Conservation (phyloP, 2,113 vertebrate genomes). For the Muntiacus muntjak region DNA sequence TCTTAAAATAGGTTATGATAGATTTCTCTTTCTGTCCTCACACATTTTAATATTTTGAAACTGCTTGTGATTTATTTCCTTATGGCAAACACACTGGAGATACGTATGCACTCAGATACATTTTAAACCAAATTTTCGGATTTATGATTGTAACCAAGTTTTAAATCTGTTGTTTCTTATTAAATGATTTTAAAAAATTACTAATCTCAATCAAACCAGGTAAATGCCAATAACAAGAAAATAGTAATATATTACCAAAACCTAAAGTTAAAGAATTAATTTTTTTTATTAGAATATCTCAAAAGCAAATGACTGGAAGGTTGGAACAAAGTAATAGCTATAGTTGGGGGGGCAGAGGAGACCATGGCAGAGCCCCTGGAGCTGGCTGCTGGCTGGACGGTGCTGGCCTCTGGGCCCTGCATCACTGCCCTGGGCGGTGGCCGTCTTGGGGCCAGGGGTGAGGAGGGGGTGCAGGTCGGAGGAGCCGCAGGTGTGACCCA, state of each 20-base stretch:
- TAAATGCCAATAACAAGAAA: slow-evolving; percentile 22
- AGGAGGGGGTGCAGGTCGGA: neutral
- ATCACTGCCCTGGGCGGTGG: fast-evolving
- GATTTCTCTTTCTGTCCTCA: neutral
- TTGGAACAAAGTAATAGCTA: neutral
- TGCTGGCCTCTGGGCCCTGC: neutral
- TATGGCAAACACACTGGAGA: neutral
- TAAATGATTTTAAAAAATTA: neutral
- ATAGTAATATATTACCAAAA: slow-evolving; percentile 33
- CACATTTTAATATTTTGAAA: neutral
- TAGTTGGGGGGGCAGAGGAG: neutral
- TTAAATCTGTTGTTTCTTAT: slow-evolving; percentile 40
- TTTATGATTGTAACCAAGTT: neutral
- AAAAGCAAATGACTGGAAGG: slow-evolving; percentile 57
- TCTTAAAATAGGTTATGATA: neutral
- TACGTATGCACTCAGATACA: neutral
- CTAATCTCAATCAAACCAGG: slow-evolving; percentile 26
- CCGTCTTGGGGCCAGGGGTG: neutral
- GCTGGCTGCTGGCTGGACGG: neutral
- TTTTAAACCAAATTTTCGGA: neutral
- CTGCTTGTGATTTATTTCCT: neutral
- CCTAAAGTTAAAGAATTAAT: slow-evolving; percentile 55
- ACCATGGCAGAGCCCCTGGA: neutral
- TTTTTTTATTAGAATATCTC: slow-evolving; percentile 32
- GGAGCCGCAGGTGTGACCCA: neutral